These are phyloP conservation scores for Halocynthia roretzi DNA, from an alignment of 23 tunicate species.

Conservation along the genomic window DNA sequence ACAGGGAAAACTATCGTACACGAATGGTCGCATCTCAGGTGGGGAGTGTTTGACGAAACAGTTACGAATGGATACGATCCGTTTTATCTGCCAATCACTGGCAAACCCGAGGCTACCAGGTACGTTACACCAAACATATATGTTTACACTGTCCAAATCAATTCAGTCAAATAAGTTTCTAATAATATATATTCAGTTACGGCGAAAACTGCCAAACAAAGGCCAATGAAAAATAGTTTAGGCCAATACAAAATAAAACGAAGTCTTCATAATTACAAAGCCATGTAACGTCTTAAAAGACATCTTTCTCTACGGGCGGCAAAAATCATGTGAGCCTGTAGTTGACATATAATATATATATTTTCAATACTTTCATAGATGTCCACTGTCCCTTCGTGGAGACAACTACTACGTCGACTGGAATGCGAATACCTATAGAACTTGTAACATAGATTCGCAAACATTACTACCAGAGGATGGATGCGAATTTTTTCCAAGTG, in stretches of 20 bases:
- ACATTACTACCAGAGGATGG: constrained; percentile 59
- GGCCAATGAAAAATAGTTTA: too few relatives aligned
- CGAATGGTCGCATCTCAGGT: constrained; percentile 77
- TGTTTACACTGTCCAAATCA: too few relatives aligned
- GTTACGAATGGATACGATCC: constrained; percentile 45
- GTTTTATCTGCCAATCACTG: constrained; percentile 38
- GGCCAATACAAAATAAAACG: too few relatives aligned
- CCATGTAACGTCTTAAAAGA: too few relatives aligned
- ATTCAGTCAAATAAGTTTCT: too few relatives aligned
- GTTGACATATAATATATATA: not conserved
- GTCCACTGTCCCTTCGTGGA: constrained; percentile 38
- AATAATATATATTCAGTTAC: too few relatives aligned
- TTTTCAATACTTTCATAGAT: constrained; percentile 8
- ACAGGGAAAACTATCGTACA: constrained; percentile 65
- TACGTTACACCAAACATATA: not conserved
- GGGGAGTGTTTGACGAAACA: constrained; percentile 82
- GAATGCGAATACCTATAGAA: constrained; percentile 32
- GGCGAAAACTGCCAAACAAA: too few relatives aligned
- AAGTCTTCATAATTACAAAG: too few relatives aligned
- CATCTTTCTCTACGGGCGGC: too few relatives aligned
- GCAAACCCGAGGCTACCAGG: constrained; percentile 41
- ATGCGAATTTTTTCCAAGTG: constrained; percentile 51
- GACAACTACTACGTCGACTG: constrained; percentile 37
- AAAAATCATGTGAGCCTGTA: not conserved
- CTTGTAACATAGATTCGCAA: constrained; percentile 38